Percentiles rank a stretch among this genome's conserved stretches.
phyloP scores from a whole-genome alignment of 1,140 invertebrate genomes.

The Matsumurasca onukii region DNA sequence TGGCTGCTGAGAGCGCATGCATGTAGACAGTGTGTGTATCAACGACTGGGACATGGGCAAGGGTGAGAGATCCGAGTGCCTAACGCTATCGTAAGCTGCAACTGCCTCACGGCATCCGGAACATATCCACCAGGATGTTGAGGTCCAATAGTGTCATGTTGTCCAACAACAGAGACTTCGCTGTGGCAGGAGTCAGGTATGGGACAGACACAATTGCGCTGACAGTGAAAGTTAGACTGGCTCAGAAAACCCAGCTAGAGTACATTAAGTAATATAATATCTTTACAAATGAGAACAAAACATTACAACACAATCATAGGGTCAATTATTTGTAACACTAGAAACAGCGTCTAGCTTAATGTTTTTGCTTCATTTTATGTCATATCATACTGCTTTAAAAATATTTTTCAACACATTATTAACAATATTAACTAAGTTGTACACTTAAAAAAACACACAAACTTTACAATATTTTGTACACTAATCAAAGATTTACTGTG shows the following conservation, averaged over 20 bases:
- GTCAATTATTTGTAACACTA: not conserved
- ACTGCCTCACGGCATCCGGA: conserved; percentile 86
- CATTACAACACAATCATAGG: not conserved
- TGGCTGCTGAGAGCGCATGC: conserved; percentile 57
- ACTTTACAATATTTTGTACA: not conserved
- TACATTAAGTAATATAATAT: not conserved
- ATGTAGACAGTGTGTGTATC: conserved; percentile 35
- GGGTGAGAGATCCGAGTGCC: conserved; percentile 9
- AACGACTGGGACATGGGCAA: conserved; percentile 34
- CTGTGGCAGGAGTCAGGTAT: conserved; percentile 89
- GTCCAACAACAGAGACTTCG: conserved; percentile 86
- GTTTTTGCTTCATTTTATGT: not conserved
- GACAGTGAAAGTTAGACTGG: not conserved
- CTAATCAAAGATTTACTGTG: not conserved
- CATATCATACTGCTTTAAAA: not conserved
- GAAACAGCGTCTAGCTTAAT: not conserved
- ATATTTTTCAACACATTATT: not conserved
- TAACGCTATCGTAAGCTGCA: conserved; percentile 62
- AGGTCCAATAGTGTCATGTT: conserved; percentile 89
- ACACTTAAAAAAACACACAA: not conserved
- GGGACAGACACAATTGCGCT: too few relatives aligned
- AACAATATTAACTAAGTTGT: not conserved
- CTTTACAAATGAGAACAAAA: not conserved
- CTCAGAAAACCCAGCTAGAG: not conserved
- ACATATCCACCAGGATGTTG: conserved; percentile 84